A percentile compares a stretch with the other conserved stretches of the same genome.
Evolutionary conservation across 1,140 invertebrate genomes (phyloP).

Genomic region (Ridgeia piscesae): DNA sequence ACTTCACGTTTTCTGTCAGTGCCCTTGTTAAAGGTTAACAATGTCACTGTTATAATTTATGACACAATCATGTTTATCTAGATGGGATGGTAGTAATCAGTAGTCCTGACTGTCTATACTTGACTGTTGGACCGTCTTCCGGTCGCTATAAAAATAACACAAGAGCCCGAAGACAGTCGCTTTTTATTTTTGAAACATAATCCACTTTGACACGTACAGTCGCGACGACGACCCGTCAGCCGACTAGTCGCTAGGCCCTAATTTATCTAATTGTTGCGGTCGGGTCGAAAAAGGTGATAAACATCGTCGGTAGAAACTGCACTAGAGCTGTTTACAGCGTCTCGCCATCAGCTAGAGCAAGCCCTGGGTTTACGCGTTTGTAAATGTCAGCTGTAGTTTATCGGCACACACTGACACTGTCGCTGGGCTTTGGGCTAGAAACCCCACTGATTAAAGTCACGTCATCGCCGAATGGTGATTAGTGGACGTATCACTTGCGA

Average conservation of each 20-base stretch:
- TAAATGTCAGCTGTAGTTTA: neutral
- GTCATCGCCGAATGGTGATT: neutral
- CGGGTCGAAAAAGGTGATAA: neutral
- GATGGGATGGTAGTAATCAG: neutral
- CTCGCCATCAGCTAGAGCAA: neutral
- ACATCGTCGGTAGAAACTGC: neutral
- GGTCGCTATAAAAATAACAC: neutral
- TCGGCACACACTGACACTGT: neutral
- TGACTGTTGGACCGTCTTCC: neutral
- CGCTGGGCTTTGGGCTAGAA: neutral
- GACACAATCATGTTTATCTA: neutral
- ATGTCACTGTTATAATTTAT: too few species aligned
- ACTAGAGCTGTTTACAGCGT: neutral
- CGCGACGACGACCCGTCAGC: neutral
- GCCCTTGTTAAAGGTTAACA: too few species aligned
- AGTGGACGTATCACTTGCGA: neutral
- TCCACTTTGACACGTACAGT: neutral
- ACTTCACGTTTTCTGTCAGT: too few species aligned
- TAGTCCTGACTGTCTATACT: neutral
- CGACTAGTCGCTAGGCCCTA: neutral
- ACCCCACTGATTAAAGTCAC: neutral
- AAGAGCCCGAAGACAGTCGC: neutral
- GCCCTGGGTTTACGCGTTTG: too few species aligned
- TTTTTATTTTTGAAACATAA: neutral
- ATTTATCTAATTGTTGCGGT: neutral